Evolutionary conservation across 2,113 vertebrate species (phyloP).

Genomic region (Aleadryas rufinucha): DNA sequence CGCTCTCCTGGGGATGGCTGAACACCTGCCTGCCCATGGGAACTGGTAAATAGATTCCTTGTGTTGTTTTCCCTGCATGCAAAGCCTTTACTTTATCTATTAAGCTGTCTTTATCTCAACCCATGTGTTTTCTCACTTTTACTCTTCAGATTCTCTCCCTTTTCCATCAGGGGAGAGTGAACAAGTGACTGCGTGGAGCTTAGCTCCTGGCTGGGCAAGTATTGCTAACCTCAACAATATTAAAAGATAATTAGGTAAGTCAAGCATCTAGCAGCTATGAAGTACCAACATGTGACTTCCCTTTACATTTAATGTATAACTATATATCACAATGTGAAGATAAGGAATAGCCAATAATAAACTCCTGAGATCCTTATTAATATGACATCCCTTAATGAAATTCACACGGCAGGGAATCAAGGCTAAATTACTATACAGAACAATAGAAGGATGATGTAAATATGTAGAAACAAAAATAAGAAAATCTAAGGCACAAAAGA

Average conservation of each 20-base stretch:
- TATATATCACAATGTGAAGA: neutral
- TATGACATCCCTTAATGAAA: neutral
- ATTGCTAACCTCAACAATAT: neutral
- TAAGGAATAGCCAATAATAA: neutral
- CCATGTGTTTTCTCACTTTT: neutral
- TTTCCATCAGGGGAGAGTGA: neutral
- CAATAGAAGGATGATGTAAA: neutral
- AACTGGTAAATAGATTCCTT: neutral
- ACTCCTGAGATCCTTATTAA: neutral
- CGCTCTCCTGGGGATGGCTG: accelerated
- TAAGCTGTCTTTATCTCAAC: neutral
- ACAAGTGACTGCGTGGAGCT: neutral
- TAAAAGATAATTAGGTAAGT: neutral
- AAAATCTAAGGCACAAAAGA: neutral
- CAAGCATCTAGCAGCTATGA: neutral
- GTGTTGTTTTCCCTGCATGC: accelerated
- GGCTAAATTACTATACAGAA: neutral
- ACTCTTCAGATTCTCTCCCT: neutral
- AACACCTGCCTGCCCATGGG: neutral
- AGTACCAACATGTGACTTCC: neutral
- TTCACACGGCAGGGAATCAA: neutral
- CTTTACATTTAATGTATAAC: neutral
- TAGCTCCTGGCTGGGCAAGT: neutral
- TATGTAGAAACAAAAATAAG: neutral
- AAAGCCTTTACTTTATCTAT: neutral